Conservation (phyloP, 2,797 vertebrate species). For the Acipenser transmontanus region DNA sequence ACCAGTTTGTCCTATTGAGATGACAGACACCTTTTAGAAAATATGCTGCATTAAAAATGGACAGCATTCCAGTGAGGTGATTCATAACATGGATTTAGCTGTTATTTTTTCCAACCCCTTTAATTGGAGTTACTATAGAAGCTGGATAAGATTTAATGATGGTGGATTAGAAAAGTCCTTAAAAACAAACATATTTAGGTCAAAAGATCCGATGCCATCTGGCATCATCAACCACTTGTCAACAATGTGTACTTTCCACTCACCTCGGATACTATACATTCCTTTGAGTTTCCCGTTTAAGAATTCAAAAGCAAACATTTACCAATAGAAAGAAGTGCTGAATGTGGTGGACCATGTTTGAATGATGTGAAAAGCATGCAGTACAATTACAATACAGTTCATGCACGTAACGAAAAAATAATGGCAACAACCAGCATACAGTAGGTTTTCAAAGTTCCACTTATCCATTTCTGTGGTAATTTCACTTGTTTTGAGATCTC, state of each 20-base stretch:
- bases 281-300: constrained; percentile 49
- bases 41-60: too few species aligned
- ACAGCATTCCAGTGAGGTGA: too few species aligned
- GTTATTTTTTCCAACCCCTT: not conserved
- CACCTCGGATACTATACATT: constrained; percentile 35
- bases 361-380: constrained; percentile 55
- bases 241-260: constrained; percentile 58
- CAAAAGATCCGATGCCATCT: not conserved
- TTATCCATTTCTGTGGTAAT: constrained; percentile 53
- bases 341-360: constrained; percentile 49
- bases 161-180: not conserved
- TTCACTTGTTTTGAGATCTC: not conserved
- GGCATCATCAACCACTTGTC: constrained; percentile 15
- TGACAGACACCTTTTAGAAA: too few species aligned
- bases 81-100: not conserved
- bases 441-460: constrained; percentile 43
- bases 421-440: constrained; percentile 38
- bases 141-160: constrained; percentile 6
- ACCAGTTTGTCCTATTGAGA: too few species aligned
- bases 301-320: constrained; percentile 67
- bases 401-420: constrained; percentile 53
- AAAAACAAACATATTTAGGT: not conserved
- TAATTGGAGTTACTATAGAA: constrained; percentile 23
- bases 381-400: constrained; percentile 39
- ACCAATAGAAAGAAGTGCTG: constrained; percentile 64